Base-by-base conservation (phyloP, 2,888 invertebrate genomes). In the Blastobasis adustella region DNA sequence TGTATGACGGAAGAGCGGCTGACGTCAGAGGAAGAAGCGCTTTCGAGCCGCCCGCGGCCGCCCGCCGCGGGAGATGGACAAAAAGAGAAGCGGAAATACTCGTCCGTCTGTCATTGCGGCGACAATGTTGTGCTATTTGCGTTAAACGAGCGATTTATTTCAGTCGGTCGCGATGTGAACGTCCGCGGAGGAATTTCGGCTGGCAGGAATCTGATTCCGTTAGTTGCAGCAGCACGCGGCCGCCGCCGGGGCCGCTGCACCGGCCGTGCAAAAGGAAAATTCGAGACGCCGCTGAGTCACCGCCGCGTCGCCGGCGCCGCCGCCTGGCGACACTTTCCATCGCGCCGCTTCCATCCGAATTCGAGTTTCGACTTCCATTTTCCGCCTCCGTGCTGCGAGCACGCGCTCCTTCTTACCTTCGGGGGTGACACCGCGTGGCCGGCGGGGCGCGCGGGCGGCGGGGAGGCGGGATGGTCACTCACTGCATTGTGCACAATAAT, bases 111-210 rank as follows among this genome's bases (percentile, higher is more conserved):
- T 83, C 83, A 80, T 80, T 83, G 82, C 74, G 77, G 73, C 77
- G 81, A 85, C 85, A 85, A 81, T 85, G 82, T 79, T 72, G 78
- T 76, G 82, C 85, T 86, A 84, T 87, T 86, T 86, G 82, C 79
- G 86, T 85, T 82, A 83, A 82, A 86, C 77, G 80, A 79, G 80
- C 84, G 82, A 83, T 84, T 86, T 86, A 87, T 87, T 87, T 87
- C 83, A 87, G 86, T 84, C 84, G 75, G 79, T 78, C 74, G 83
- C 67, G 75, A 76, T 85, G 86, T 87, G 87, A 87, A 87, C 67
- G 87, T 79, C 84, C 86, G 79, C 85, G 64, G 69, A 69, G 86
- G 86, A 84, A 87, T 86, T 87, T 87, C 73, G 85, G 84, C 73
- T 80, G 79, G 75, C 73, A 80, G 82, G 85, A 81, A 83, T 83